Evolutionary conservation across 2,888 invertebrate genomes (phyloP), one percentile per base, ranked within the genome.

Genomic region (Harpalus rufipes): DNA sequence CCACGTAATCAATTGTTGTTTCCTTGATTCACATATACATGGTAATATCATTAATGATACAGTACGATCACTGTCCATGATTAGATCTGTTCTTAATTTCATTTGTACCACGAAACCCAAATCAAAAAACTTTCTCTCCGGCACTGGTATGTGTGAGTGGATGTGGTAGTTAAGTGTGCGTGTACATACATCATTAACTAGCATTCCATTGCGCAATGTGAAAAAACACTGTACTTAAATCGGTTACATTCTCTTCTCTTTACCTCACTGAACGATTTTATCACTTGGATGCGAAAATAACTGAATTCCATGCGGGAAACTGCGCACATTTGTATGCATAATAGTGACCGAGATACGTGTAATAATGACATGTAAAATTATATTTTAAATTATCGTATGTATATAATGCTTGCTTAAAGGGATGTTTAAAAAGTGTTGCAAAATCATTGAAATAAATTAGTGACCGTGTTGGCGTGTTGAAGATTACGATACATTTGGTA

Each of bases 171-270:
- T 74, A 74, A 74, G 44, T 68, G 44, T 74, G 72, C 72, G 72
- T 74, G 72, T 44, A 44, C 44, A 74, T 51, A 74, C 44, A 74
- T 74, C 72, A 74, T 74, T 74, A 68, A 74, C 72, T 18, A 16
- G 18, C 72, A 74, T 74, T 44, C 72, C 72, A 74, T 74, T 74
- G 44, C 72, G 72, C 72, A 74, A 74, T 16, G 41, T 72, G 14
- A 74, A 74, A 74, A 74, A 72, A 72, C 41, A 16, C 18, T 44
- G 14, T 14, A 44, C 41, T 68, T 68, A 68, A 68, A 68, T 41
- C 68, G 32, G 68, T 68, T 68, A 68, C 59, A 59, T 59, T 21
- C 10, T 65, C 10, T 74, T 74, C 68, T 68, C 39, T 68, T n/a
- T 68, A 39, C 68, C 32, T 68, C 39, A 68, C 39, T 32, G 68